Conservation (phyloP, 2,888 invertebrate genomes). For the Hemaris fuciformis region DNA sequence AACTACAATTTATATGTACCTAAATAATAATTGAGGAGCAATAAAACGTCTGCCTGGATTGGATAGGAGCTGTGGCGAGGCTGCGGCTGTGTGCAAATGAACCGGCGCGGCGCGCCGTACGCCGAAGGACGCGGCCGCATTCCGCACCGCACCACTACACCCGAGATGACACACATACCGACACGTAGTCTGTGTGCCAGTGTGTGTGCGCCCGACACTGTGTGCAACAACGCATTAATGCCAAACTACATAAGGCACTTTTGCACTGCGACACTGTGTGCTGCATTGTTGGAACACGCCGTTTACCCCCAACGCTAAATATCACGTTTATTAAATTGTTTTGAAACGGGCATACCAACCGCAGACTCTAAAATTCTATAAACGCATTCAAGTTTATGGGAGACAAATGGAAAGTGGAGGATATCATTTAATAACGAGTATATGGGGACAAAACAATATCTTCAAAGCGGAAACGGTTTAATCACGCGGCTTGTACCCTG, state of each 20-base stretch:
- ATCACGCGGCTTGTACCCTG: slow-evolving; percentile 60
- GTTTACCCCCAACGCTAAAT: slow-evolving; percentile 61
- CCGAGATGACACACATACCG: slow-evolving; percentile 71
- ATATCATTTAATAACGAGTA: slow-evolving; percentile 21
- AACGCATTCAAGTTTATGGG: slow-evolving; percentile 20
- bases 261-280: slow-evolving; percentile 50
- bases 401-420: slow-evolving; percentile 23
- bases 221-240: slow-evolving; percentile 45
- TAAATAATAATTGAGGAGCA: slow-evolving; percentile 33
- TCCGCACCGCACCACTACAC: slow-evolving; percentile 68
- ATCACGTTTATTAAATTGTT: slow-evolving; percentile 55
- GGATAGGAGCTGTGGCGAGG: slow-evolving; percentile 55
- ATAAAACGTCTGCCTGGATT: slow-evolving; percentile 59
- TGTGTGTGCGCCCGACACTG: slow-evolving; percentile 32
- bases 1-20: not conserved
- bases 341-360: slow-evolving; percentile 39
- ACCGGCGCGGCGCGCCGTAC: slow-evolving; percentile 67
- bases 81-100: slow-evolving; percentile 76
- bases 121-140: slow-evolving; percentile 80
- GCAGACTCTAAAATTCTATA: slow-evolving; percentile 30
- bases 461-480: slow-evolving; percentile 66
- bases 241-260: slow-evolving; percentile 61
- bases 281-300: slow-evolving; percentile 58
- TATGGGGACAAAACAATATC: slow-evolving; percentile 30
- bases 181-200: slow-evolving; percentile 45